phyloP scores from a whole-genome alignment of 2,888 invertebrate species.

The Pandemis cinnamomeana region DNA sequence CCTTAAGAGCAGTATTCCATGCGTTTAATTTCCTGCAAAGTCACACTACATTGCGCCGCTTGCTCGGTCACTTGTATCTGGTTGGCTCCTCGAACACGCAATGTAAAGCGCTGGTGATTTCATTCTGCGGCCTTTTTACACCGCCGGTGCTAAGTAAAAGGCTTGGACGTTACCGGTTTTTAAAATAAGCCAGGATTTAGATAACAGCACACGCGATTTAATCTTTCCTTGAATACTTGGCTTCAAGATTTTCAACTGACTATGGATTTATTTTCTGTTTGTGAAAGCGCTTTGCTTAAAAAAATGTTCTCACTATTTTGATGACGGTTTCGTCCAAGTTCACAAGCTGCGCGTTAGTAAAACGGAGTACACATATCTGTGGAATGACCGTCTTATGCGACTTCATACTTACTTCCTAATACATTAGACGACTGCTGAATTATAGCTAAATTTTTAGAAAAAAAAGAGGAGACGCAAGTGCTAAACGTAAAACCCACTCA shows the following conservation, averaged over 20 bases:
- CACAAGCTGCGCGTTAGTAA: too few relatives aligned
- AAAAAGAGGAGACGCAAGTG: too few relatives aligned
- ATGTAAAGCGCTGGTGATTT: neutral
- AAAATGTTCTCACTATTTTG: too few relatives aligned
- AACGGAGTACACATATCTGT: too few relatives aligned
- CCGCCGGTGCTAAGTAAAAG: neutral
- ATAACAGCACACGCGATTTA: slow-evolving; percentile 23
- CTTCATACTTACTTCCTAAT: too few relatives aligned
- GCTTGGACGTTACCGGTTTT: slow-evolving; percentile 32
- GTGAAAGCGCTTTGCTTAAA: too few relatives aligned
- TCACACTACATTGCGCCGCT: neutral
- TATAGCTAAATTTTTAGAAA: too few relatives aligned
- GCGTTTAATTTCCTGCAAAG: neutral
- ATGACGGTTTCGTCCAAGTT: too few relatives aligned
- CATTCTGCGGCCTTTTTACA: neutral
- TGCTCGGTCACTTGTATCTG: neutral
- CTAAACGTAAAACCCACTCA: neutral
- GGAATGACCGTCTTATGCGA: too few relatives aligned
- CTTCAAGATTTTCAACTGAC: neutral
- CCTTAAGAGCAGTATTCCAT: slow-evolving; percentile 17
- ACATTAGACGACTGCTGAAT: too few relatives aligned
- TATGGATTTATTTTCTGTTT: too few relatives aligned
- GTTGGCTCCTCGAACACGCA: neutral
- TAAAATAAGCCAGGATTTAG: slow-evolving; percentile 24
- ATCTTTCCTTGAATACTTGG: neutral